Evolutionary conservation across 2,797 vertebrate species (phyloP), one percentile per base, ranked within the genome.

Genomic region (Anguilla marmorata): DNA sequence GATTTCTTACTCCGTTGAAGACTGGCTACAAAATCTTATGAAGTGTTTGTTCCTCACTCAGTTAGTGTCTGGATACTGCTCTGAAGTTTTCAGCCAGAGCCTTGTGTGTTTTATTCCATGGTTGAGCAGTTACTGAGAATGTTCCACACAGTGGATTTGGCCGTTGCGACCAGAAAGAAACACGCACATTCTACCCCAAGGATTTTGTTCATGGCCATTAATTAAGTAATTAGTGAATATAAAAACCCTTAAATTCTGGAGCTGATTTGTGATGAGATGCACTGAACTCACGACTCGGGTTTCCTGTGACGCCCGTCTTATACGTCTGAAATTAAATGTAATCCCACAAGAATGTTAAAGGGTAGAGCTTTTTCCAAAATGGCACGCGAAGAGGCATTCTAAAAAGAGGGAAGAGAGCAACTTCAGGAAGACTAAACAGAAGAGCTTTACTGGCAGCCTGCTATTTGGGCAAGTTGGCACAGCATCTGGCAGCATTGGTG

Each of bases 121-220:
- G 27, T 82, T 45, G 79, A 48, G 27, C 27, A 82, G n/a, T 82
- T 48, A 80, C 19, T 45, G 19, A 24, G 76, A 76, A 37, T 41
- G 41, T 41, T 82, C 45, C 33, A 3, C 6, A 9, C 21, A n/a
- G 21, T 48, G 0, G 45, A 12, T 50, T 82, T 82, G 79, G 79
- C 79, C 1, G 11, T n/a, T 41, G 37, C 19, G 7, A 50, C 79
- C 45, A 3, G 3, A 11, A 82, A 50, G 11, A 45, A 48, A 50
- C 21, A 3, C 12, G 19, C n/a, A 9, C 7, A 45, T 50, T 48
- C 41, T n/a, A 45, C 45, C 9, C 79, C 9, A n/a, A 48, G 79
- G 79, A 82, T 82, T 19, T 50, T 50, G 41, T 21, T 50, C 79
- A n/a, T n/a, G 21, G 69, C 69, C 33, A n/a, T 86, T 86, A 30